These are phyloP conservation scores for Aurelia sp. DNA, from an alignment of 30 jellyfish, hydroid and myxozoan genomes.

Conservation along the genomic window DNA sequence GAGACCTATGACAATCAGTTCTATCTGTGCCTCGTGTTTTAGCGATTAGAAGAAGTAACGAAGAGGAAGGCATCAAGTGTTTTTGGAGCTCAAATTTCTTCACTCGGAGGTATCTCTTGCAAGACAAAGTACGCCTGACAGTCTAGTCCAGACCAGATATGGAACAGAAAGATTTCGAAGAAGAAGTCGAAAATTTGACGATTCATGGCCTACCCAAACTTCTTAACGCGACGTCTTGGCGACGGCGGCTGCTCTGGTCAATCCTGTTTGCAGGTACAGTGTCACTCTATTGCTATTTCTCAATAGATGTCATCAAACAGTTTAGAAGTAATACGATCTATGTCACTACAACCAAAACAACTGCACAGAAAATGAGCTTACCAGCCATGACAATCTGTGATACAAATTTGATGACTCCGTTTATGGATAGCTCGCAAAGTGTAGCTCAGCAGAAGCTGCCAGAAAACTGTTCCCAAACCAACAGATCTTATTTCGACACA, in stretches of 20 bases:
- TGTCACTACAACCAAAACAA: not conserved
- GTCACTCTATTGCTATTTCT: not conserved
- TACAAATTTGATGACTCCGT: not conserved
- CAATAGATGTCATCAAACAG: not conserved
- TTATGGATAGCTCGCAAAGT: not conserved
- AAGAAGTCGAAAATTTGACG: slow-evolving; percentile 38
- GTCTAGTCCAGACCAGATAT: no score
- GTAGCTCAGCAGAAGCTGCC: slow-evolving; percentile 35
- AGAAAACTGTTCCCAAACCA: slow-evolving; percentile 27
- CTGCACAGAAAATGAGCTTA: not conserved
- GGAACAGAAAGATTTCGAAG: not conserved
- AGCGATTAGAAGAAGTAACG: no score
- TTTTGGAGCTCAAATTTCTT: no score
- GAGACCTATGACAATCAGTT: no score
- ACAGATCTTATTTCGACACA: slow-evolving; percentile 1
- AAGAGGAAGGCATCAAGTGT: no score
- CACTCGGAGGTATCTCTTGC: no score
- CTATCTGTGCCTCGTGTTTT: no score
- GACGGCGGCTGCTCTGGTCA: slow-evolving; percentile 29
- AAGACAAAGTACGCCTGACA: no score
- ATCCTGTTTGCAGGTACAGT: slow-evolving; percentile 10
- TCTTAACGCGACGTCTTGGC: not conserved
- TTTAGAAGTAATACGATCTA: slow-evolving; percentile 7
- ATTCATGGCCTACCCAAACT: slow-evolving; percentile 63
- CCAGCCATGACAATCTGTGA: slow-evolving; percentile 67